phyloP scores from a whole-genome alignment of 2,888 invertebrate species.

The Koerneria pararmatus region DNA sequence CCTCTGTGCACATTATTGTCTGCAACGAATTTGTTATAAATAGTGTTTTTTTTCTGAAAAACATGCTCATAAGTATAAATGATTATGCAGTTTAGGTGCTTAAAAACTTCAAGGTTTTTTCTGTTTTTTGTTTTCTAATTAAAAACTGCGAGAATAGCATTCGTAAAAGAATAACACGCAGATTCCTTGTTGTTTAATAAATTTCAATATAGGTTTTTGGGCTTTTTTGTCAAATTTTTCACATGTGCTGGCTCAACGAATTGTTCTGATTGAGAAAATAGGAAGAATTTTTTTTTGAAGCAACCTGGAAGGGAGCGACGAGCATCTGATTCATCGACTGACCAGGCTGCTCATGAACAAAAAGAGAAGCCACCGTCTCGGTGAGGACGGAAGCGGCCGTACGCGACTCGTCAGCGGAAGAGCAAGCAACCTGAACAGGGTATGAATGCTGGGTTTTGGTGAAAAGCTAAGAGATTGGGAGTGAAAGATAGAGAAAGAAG shows the following conservation, averaged over 20 bases:
- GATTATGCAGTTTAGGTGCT: neutral
- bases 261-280: no score
- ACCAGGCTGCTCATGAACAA: slow-evolving; percentile 27
- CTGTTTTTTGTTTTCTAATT: no score
- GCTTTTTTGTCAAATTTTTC: neutral
- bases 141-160: no score
- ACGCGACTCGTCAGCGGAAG: slow-evolving; percentile 33
- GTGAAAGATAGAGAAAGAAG: neutral
- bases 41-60: no score
- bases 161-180: no score
- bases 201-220: no score
- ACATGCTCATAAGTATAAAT: neutral
- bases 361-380: slow-evolving; percentile 33
- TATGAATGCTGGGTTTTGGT: slow-evolving; percentile 14
- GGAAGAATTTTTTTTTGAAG: neutral
- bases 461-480: neutral
- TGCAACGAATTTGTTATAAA: slow-evolving; percentile 64
- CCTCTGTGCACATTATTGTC: slow-evolving; percentile 83
- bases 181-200: no score
- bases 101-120: neutral
- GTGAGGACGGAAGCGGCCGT: slow-evolving; percentile 33
- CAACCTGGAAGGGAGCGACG: slow-evolving; percentile 39
- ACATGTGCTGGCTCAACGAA: neutral
- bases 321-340: slow-evolving; percentile 49
- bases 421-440: slow-evolving; percentile 24